phyloP scores from a whole-genome alignment of 2,797 vertebrate genomes.

The Chrosomus eos region DNA sequence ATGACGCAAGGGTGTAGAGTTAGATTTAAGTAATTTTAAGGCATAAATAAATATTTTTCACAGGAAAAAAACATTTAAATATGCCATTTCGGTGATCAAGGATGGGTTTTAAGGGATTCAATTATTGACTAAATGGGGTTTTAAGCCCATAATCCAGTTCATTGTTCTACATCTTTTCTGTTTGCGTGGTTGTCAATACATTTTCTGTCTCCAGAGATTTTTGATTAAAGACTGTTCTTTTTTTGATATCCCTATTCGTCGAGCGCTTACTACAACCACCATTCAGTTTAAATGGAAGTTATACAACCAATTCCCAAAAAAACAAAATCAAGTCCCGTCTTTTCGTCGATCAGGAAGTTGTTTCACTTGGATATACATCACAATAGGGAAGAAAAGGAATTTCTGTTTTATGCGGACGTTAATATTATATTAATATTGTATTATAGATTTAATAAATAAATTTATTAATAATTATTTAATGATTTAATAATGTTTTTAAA shows the following conservation, averaged over 20 bases:
- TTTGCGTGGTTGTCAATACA: neutral
- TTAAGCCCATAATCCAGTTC: neutral
- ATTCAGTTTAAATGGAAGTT: neutral
- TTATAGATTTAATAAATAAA: neutral
- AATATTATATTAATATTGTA: neutral
- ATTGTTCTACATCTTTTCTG: neutral
- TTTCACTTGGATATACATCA: neutral
- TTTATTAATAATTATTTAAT: neutral
- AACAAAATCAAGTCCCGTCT: neutral
- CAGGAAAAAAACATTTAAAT: too few species aligned
- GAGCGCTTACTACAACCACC: neutral
- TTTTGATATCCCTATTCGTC: neutral
- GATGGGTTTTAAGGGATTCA: too few species aligned
- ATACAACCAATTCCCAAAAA: neutral
- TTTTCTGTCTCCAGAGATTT: neutral
- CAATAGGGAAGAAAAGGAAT: neutral
- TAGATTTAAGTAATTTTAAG: too few species aligned
- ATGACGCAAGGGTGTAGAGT: too few species aligned
- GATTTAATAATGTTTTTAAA: neutral
- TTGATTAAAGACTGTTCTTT: neutral
- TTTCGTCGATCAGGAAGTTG: neutral
- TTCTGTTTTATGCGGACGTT: neutral
- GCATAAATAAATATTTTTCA: too few species aligned
- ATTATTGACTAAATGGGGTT: too few species aligned
- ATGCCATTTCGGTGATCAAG: too few species aligned